Evolutionary conservation across 2,113 vertebrate genomes (phyloP).

Genomic region (Petromus typicus): DNA sequence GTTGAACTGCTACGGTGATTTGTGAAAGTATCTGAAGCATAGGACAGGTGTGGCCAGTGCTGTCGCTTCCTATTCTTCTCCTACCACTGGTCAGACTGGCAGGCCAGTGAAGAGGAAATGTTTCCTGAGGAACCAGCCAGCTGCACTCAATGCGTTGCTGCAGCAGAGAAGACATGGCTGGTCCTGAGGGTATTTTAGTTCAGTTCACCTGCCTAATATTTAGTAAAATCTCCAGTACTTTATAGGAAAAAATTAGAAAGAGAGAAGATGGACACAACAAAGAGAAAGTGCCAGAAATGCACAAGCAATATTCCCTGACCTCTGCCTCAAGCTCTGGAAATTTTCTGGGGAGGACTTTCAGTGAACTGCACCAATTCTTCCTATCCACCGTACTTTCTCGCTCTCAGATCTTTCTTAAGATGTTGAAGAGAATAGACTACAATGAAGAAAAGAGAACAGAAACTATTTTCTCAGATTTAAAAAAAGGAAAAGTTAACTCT

Average conservation of each 20-base stretch:
- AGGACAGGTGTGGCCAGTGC: neutral
- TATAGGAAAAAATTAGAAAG: neutral
- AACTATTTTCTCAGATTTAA: neutral
- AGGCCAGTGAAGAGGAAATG: neutral
- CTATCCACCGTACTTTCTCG: neutral
- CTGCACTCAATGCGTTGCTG: neutral
- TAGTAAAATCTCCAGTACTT: neutral
- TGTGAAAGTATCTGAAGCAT: constrained; percentile 3
- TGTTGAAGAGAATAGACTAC: neutral
- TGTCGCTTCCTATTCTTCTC: neutral
- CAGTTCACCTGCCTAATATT: neutral
- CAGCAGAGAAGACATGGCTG: neutral
- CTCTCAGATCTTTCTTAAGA: neutral
- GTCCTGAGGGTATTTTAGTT: neutral
- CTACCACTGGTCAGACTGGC: neutral
- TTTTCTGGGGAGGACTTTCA: neutral
- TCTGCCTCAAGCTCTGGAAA: neutral
- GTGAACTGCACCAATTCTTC: neutral
- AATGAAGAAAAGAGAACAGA: neutral
- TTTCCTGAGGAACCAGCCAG: neutral
- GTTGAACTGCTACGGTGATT: neutral
- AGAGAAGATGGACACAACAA: neutral
- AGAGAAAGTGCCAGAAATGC: neutral
- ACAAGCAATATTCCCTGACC: neutral
- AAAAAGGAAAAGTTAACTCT: neutral